phyloP scores from a whole-genome alignment of 2,888 invertebrate genomes.

The Merodon equestris region DNA sequence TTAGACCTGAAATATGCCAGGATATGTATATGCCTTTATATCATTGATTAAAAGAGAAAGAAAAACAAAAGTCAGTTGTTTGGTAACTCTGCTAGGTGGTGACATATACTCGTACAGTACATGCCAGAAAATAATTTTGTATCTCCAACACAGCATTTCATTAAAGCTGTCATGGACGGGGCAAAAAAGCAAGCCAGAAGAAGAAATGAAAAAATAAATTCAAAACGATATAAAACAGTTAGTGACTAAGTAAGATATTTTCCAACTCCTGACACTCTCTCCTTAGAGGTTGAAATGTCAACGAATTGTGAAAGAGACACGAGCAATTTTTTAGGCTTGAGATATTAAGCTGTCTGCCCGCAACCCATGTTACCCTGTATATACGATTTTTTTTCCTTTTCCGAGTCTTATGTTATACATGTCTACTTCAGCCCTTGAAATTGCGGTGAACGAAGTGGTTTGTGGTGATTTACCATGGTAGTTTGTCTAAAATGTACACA shows the following conservation, averaged over 20 bases:
- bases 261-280: constrained; percentile 22
- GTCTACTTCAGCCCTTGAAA: background rate
- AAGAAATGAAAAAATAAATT: background rate
- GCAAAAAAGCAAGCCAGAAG: background rate
- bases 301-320: constrained; percentile 49
- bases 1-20: too few relatives aligned
- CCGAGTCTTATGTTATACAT: background rate
- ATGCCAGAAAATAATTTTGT: background rate
- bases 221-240: background rate
- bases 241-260: constrained; percentile 1
- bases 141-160: constrained; percentile 16
- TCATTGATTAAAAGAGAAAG: too few relatives aligned
- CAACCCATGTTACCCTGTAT: constrained; percentile 38
- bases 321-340: constrained; percentile 64
- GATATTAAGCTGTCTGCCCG: constrained; percentile 61
- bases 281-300: constrained; percentile 45
- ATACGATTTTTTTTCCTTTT: constrained; percentile 8
- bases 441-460: constrained; percentile 23
- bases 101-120: constrained; percentile 6
- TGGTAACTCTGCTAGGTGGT: background rate
- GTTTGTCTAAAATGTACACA: constrained; percentile 42
- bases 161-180: constrained; percentile 10
- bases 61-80: too few relatives aligned
- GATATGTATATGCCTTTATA: too few relatives aligned
- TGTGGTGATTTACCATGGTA: constrained; percentile 48